Evolutionary conservation across 2,113 vertebrate genomes (phyloP), one percentile per base, ranked within the genome.

Genomic region (Amblyopsis rosae): DNA sequence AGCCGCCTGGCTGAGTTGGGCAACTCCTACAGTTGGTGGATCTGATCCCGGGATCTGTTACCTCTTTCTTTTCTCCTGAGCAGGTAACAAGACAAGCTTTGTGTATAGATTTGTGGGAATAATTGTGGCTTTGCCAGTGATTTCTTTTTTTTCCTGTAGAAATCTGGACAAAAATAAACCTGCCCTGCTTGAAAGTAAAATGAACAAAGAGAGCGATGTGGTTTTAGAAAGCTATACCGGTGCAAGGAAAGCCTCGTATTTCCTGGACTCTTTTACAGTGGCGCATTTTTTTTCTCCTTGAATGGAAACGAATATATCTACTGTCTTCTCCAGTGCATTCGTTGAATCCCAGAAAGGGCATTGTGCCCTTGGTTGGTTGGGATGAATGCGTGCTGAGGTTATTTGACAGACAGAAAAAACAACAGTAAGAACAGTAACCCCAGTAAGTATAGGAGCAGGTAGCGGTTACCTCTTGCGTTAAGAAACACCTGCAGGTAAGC

Each of bases 1-100:
- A 80, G 59, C 85, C 87, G 80, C 83, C 81, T 91, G 86, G 72
- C 66, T 88, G 74, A 90, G 86, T 87, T 91, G 93, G 93, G 93
- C 91, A 83, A 91, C 91, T 83, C 93, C 75, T 92, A 89, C 84
- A 91, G 87, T 91, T 83, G 92, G 91, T 91, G 88, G 91, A 92
- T 87, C 89, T 92, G 93, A 94, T 93, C 92, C 92, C 92, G 66
- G 91, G 91, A 92, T 90, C 84, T 92, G 88, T 93, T 92, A 90
- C 90, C 62, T 81, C 84, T 88, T 90, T 91, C 84, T 86, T 90
- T 91, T 88, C 90, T 92, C 86, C 84, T 77, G 61, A 89, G 67
- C 91, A 94, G 93, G 93, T 94, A 94, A 93, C 87, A 9, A 53
- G 48, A 50, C 63, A 12, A 19, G 4, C 1, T 60, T 77, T 77